Evolutionary conservation across 2,113 vertebrate species (phyloP).

Genomic region (Halichoeres trimaculatus): DNA sequence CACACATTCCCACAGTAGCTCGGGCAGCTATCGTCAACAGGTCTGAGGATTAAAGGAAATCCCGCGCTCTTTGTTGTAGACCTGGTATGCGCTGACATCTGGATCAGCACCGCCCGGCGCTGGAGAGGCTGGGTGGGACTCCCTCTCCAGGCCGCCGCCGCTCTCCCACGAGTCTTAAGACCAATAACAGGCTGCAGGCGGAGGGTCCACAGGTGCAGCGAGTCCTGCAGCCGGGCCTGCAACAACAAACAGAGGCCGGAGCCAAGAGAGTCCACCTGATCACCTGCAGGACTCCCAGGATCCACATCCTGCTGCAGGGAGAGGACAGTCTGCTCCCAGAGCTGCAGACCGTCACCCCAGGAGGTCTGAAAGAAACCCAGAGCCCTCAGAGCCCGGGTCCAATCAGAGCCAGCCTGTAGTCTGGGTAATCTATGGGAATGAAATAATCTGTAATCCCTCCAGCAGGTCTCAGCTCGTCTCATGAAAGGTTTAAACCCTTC

Average conservation of each 20-base stretch:
- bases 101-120: conserved; percentile 54
- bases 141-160: conserved; percentile 5
- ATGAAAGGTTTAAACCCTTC: no score
- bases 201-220: conserved; percentile 58
- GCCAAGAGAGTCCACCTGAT: conserved; percentile 23
- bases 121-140: conserved; percentile 49
- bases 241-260: conserved; percentile 53
- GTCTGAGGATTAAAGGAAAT: conserved; percentile 64
- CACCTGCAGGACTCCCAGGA: conserved; percentile 18
- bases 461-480: no score
- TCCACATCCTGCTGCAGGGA: neutral
- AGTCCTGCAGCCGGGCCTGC: conserved; percentile 40
- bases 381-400: no score
- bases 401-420: no score
- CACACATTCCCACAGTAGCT: conserved; percentile 65
- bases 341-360: neutral
- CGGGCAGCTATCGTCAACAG: conserved; percentile 69
- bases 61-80: conserved; percentile 58
- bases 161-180: conserved; percentile 70
- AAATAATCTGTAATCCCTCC: no score
- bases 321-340: neutral
- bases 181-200: conserved; percentile 46
- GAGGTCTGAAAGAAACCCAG: no score
- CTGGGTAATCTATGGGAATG: no score
- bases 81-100: conserved; percentile 71